Evolutionary conservation across 2,113 vertebrate genomes (phyloP), one percentile per base, ranked within the genome.

Genomic region (Hydrochoerus hydrochaeris): DNA sequence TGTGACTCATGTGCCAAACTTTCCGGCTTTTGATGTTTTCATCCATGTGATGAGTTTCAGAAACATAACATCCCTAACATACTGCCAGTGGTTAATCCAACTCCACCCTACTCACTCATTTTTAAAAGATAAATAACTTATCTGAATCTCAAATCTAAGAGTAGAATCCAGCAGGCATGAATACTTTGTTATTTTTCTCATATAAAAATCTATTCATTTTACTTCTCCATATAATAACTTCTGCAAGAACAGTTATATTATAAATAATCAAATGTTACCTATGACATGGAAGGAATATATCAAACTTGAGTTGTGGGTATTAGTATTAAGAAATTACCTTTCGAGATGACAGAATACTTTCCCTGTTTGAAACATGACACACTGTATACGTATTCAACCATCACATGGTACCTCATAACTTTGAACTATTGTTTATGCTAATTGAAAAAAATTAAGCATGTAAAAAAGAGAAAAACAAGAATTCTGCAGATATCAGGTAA

Each of bases 81-180:
- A 10, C 24, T 35, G 16, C 12, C 8, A 49, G 41, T n/a, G 54
- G 9, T 17, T 5, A 19, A 11, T 8, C 11, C 9, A 3, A 13
- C 3, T 10, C 8, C 22, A 24, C 0, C 0, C 17, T 49, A 16
- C 0, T 46, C 30, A 75, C 44, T 91, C 20, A 3, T 75, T 77
- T 69, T 24, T 8, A 41, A 60, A 94, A 24, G 9, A 41, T n/a
- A 26, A 75, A 24, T 41, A 32, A 75, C 1, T 85, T 52, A 17
- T 32, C 84, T 60, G 41, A 9, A 2, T 94, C 57, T 3, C 32
- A n/a, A 92, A 17, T 80, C 73, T 54, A 94, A 80, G 2, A 78
- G 7, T 6, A 92, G 44, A 67, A 44, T 0, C 4, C 44, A 5
- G 26, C 5, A 65, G 30, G 2, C 3, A 24, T 28, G 41, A 24